Base-by-base conservation (phyloP, 2,888 invertebrate genomes). In the Eupithecia tripunctaria region DNA sequence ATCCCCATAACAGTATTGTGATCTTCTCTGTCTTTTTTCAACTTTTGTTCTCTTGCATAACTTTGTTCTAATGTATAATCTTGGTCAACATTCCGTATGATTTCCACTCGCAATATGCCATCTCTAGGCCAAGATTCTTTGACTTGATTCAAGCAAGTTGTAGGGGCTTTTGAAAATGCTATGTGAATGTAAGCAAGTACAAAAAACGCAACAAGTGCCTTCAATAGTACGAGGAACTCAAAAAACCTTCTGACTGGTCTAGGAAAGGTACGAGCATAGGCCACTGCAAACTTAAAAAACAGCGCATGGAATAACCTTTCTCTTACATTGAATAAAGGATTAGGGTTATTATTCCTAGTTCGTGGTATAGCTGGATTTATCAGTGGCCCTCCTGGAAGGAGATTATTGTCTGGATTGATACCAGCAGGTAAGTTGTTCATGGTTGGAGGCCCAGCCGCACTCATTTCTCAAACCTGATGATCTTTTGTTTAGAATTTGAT, bases 111-210 rank as follows among this genome's bases (percentile, higher is more conserved):
- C 25, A 99, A 94, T 80, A 99, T 98, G 6, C 99, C 99, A 90
- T 99, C 98, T 76, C 98, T 95, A 0, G 99, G 99, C 99, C 99
- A 99, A 15, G 97, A 96, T 79, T 97, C 96, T 86, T 97, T 96
- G 43, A 99, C 96, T 88, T 98, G 97, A 86, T 98, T 97, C 81
- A 99, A 95, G 89, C 99, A 99, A 82, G 98, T 98, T 70, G 98
- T 97, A 10, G 99, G 99, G 76, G 98, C 96, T 85, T 98, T 96
- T 64, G 98, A 98, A 91, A 99, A 99, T 77, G 97, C 97, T 88
- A 98, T 96, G 88, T 99, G 99, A 85, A 99, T 98, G 89, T 99
- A 99, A 66, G 98, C 97, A 83, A 99, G 95, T 67, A 98, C 97
- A 86, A 98, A 97, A 91, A 99, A 97, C 70, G 98, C 98, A 70